Evolutionary conservation across 2,113 vertebrate species (phyloP), one percentile per base, ranked within the genome.

Genomic region (Xenopus tropicalis): DNA sequence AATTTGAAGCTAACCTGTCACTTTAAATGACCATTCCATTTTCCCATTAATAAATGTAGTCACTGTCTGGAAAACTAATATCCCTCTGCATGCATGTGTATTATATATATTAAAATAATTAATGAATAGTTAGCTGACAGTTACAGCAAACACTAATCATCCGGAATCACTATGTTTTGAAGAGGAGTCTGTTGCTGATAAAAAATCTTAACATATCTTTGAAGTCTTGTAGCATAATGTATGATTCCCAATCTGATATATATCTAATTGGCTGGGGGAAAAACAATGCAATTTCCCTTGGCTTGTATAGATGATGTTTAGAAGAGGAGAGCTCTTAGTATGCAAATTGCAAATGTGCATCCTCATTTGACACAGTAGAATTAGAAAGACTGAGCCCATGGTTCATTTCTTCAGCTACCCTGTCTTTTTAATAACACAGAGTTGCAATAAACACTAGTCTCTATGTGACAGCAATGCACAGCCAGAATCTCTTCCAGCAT

Each of bases 401-500:
- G 1, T 69, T 77, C 51, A 58, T 48, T 78, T 77, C 17, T 46
- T 70, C 43, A 21, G n/a, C 72, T 11, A 0, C 54, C 11, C 25
- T 11, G 46, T 20, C 57, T 54, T 76, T 66, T 63, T 65, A 62
- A 69, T 78, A 70, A 73, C 76, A 43, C 29, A 74, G 37, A 12
- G 68, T 79, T 78, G 62, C 16, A 77, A 71, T 29, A 29, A 80
- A 81, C 23, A 66, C 69, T 68, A 58, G 67, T 79, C 67, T 77
- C 14, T 71, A 71, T 19, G 46, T 70, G 21, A 21, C 74, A 77
- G 11, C 59, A 81, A 37, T 37, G 29, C 75, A 74, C 65, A 74
- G 72, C 51, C 56, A 69, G 65, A 20, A 68, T 61, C 65, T 69
- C 44, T 66, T 29, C 44, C 43, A 23, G 29, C 6, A 37, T 19